Evolutionary conservation across 1,140 invertebrate species (phyloP).

Genomic region (Goniozus legneri): DNA sequence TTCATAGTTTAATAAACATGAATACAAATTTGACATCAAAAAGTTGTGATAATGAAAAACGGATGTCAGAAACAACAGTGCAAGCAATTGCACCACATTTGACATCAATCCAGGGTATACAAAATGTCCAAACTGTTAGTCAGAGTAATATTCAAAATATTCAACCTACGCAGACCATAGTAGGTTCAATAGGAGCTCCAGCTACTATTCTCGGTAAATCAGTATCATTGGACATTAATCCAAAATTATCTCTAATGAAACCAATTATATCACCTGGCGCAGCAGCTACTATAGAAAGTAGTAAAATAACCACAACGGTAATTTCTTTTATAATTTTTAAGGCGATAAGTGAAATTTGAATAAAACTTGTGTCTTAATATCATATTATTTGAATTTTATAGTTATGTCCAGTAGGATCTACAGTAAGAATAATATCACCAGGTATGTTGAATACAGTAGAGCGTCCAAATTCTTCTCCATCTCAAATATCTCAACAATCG

Average conservation of each 20-base stretch:
- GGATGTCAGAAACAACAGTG: constrained; percentile 34
- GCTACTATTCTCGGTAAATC: constrained; percentile 44
- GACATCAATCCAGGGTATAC: constrained; percentile 41
- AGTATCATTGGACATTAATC: constrained; percentile 47
- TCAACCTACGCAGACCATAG: constrained; percentile 35
- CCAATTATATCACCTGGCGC: constrained; percentile 37
- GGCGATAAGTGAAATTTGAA: no score
- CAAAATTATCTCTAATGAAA: constrained; percentile 45
- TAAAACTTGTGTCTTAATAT: no score
- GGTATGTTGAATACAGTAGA: constrained; percentile 45
- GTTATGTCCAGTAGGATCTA: constrained; percentile 46
- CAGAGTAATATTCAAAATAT: constrained; percentile 44
- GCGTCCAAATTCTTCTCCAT: constrained; percentile 36
- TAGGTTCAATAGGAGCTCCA: constrained; percentile 32
- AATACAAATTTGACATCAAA: constrained; percentile 29
- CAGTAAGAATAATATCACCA: constrained; percentile 48
- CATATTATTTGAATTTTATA: constrained; percentile 18
- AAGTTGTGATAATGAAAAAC: constrained; percentile 39
- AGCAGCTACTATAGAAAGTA: constrained; percentile 35
- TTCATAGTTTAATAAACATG: constrained; percentile 11
- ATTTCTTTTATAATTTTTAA: constrained; percentile 10
- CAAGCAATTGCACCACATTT: constrained; percentile 43
- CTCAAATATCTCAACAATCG: constrained; percentile 25
- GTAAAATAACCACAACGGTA: constrained; percentile 47
- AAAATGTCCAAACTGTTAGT: constrained; percentile 43